Base-by-base conservation (phyloP, 2,113 vertebrate species). In the Danionella cerebrum region DNA sequence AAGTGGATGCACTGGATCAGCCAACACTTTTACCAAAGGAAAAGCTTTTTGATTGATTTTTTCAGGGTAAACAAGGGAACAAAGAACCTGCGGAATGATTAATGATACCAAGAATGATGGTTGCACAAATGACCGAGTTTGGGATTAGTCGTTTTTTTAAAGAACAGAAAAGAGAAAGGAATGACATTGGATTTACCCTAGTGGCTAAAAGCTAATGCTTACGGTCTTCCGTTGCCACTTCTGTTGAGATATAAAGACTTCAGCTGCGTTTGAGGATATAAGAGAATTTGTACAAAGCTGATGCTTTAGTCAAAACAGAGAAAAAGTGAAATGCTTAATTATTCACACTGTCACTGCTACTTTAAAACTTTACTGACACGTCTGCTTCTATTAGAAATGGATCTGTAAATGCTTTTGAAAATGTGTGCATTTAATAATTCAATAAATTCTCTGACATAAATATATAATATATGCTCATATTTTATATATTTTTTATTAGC, bases 221-320 rank as follows among this genome's bases (percentile, higher is more conserved):
- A 87, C 81, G 87, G 64, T 90, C 90, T 88, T 89, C 92, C 76
- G 88, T 78, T 82, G 74, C 89, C 90, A 90, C 81, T 92, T 91
- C 92, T 91, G 90, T 71, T 88, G 87, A 81, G 84, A 93, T 84
- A 91, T 88, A 91, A 88, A 94, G 84, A 84, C 79, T 87, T 72
- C 45, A 79, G 65, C 65, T 52, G 73, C 50, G 71, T 39, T 45
- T 45, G 47, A 77, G 67, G 59, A 71, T 62, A 70, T 54, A 53
- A 62, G 62, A 45, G 72, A 27, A 68, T 59, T 14, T 48, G 4
- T 45, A 70, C 67, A 60, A 6, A 44, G 19, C 21, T 27, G 24
- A 31, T 53, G 47, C 18, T 65, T 41, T 48, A 53, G 47, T 33
- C 27, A 53, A 64, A 51, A 14, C 16, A 48, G 50, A 48, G n/a